Conservation (phyloP, 1,140 invertebrate species). For the Amphibalanus amphitrite region DNA sequence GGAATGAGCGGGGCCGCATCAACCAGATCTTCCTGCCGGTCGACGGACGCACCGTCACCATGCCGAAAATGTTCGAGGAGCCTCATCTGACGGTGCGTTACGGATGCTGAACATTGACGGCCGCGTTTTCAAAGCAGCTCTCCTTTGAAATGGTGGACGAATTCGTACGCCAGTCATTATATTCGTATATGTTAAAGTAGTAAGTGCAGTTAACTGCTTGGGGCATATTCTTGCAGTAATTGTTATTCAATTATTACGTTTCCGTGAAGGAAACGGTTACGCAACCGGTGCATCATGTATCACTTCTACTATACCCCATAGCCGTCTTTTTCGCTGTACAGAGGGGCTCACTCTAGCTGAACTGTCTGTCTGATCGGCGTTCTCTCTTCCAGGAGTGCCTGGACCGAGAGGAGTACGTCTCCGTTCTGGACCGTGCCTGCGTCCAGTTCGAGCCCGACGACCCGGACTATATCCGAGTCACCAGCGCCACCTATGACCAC, state of each 20-base stretch:
- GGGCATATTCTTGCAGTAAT: too few relatives aligned
- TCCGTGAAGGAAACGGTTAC: too few relatives aligned
- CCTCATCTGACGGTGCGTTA: constrained; percentile 40
- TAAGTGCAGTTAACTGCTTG: too few relatives aligned
- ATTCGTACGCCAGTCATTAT: neutral
- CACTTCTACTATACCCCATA: too few relatives aligned
- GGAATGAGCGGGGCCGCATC: constrained; percentile 57
- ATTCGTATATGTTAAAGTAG: too few relatives aligned
- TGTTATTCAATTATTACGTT: too few relatives aligned
- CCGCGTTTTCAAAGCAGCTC: too few relatives aligned
- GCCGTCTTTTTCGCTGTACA: too few relatives aligned
- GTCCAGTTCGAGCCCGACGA: constrained; percentile 90
- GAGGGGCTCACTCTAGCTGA: too few relatives aligned
- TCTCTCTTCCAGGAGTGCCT: constrained; percentile 35
- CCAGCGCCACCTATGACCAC: constrained; percentile 53
- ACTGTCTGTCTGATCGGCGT: neutral
- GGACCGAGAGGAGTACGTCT: constrained; percentile 57
- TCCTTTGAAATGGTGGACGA: neutral
- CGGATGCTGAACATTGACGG: too few relatives aligned
- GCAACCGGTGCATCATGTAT: too few relatives aligned
- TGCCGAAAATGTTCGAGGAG: constrained; percentile 64
- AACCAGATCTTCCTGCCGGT: constrained; percentile 73
- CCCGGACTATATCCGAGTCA: constrained; percentile 54
- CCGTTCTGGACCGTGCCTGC: constrained; percentile 72
- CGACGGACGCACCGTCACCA: constrained; percentile 41